Percentiles rank a stretch among this genome's conserved stretches.
Conservation (phyloP, 2,113 vertebrate genomes). For the Tinamus guttatus region DNA sequence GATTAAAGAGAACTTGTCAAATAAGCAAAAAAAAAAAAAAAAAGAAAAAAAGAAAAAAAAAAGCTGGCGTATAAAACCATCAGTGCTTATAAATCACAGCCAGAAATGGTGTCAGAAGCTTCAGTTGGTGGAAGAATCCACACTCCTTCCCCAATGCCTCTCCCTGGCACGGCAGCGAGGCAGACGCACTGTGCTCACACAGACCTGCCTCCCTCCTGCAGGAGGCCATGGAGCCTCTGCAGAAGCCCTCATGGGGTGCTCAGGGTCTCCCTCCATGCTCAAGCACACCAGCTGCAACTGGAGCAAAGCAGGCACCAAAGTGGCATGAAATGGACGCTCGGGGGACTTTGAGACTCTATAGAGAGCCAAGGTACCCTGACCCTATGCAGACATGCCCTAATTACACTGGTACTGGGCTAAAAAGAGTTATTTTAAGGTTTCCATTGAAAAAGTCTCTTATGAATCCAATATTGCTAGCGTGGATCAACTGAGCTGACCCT, state of each 20-base stretch:
- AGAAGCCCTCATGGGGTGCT: not conserved
- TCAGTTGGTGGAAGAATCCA: not conserved
- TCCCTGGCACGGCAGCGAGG: not conserved
- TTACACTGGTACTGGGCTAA: not conserved
- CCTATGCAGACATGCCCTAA: not conserved
- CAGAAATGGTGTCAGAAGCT: not conserved
- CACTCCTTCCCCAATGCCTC: not conserved
- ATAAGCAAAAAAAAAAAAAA: not conserved
- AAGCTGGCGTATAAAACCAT: not conserved
- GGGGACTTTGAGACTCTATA: not conserved
- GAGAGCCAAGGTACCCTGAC: not conserved
- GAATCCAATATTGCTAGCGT: conserved; percentile 16
- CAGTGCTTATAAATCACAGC: not conserved
- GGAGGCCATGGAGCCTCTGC: accelerated
- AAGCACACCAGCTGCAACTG: not conserved
- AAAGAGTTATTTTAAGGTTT: not conserved
- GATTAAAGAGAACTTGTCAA: not conserved
- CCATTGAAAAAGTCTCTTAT: conserved; percentile 22
- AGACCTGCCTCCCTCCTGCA: not conserved
- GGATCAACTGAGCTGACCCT: not conserved
- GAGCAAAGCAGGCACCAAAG: not conserved
- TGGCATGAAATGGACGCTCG: not conserved
- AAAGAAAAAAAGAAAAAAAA: no score
- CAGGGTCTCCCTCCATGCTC: not conserved
- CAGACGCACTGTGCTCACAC: not conserved